Evolutionary conservation across 2,888 invertebrate genomes (phyloP), one percentile per base, ranked within the genome.

Genomic region (Omphaloscelis lunosa): DNA sequence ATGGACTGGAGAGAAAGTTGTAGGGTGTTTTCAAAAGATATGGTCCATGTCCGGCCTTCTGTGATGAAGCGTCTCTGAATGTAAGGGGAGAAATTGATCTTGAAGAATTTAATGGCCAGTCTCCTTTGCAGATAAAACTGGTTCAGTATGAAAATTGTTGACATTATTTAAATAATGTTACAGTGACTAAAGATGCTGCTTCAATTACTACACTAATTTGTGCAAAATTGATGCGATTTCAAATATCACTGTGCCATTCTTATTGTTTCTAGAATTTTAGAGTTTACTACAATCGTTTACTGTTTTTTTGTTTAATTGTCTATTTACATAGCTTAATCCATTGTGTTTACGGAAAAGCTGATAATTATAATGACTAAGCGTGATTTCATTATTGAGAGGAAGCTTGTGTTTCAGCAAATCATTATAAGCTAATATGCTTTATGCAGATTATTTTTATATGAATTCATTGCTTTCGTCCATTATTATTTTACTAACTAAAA

Each of bases 11-110:
- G 68, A 62, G 65, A 77, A 70, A 75, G 59, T 12, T 67, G 45
- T 41, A 12, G 66, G 75, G 53, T 70, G 34, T n/a, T 59, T 62
- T 69, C 20, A 63, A 74, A 69, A 59, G 79, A 39, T 56, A 23
- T 72, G 39, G 45, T 58, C 17, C 62, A 79, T 39, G 23, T 61
- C 82, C 61, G 62, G 45, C 15, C 39, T 41, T 23, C 23, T 63
- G 65, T 61, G 59, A 11, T 0, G 6, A n/a, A 56, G 4, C 27
- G 45, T 82, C 27, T 75, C 53, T 51, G 23, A 63, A 72, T 65
- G 15, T 12, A 15, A 68, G 34, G 45, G 56, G 39, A 39, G 82
- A 82, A 63, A 76, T 58, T 58, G 48, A 75, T 62, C 56, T 41
- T 41, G 34, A 23, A 29, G 4, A 27, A 34, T 59, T 45, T 15